These are phyloP conservation scores for Linnaemya vulpina DNA, from an alignment of 2,888 invertebrate genomes.

Conservation along the genomic window DNA sequence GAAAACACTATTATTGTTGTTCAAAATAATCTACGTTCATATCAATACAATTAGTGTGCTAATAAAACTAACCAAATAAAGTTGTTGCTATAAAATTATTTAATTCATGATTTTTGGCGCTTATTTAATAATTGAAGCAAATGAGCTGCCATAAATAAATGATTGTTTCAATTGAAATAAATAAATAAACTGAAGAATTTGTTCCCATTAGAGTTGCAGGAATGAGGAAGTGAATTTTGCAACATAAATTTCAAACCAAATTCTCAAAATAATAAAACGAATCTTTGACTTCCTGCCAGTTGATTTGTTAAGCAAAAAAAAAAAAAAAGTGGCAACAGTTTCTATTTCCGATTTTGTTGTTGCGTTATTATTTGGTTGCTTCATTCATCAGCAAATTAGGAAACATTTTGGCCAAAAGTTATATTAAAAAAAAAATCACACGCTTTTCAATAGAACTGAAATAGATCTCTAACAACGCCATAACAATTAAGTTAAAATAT, in stretches of 20 bases:
- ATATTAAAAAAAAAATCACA: neutral
- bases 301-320: neutral
- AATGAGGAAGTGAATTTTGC: slow-evolving; percentile 29
- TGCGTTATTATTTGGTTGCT: too few species aligned
- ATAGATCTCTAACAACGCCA: slow-evolving; percentile 7
- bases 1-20: too few species aligned
- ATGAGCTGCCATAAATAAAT: too few species aligned
- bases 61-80: neutral
- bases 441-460: slow-evolving; percentile 5
- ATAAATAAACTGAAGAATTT: neutral
- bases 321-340: neutral
- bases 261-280: slow-evolving; percentile 30
- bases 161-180: too few species aligned
- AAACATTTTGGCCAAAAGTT: slow-evolving; percentile 26
- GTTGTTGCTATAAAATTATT: neutral
- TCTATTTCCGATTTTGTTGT: slow-evolving; percentile 10
- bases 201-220: slow-evolving; percentile 5
- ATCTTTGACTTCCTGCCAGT: slow-evolving; percentile 31
- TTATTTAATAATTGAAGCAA: too few species aligned
- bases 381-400: neutral
- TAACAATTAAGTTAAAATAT: neutral
- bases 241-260: slow-evolving; percentile 18
- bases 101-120: too few species aligned
- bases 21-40: too few species aligned
- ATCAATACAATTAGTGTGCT: too few species aligned